phyloP scores from a whole-genome alignment of 2,797 vertebrate genomes.

The Serranus cabrilla region DNA sequence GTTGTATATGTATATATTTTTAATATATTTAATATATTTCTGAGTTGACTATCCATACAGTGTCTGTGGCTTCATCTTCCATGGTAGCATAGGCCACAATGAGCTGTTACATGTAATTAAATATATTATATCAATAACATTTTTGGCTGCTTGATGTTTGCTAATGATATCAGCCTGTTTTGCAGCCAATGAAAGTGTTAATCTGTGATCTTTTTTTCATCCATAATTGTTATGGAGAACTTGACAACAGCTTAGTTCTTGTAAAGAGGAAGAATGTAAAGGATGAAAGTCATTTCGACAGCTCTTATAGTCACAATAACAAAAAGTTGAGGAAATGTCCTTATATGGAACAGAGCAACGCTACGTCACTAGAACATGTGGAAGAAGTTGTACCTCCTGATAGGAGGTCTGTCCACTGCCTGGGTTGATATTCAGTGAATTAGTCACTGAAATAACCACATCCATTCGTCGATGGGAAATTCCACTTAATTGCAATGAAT shows the following conservation, averaged over 20 bases:
- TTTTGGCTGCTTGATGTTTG: too few relatives aligned
- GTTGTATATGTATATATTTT: too few relatives aligned
- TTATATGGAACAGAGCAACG: background rate
- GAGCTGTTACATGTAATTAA: too few relatives aligned
- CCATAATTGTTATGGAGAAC: too few relatives aligned
- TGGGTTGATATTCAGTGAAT: background rate
- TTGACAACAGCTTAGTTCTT: too few relatives aligned
- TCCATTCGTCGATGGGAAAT: slow-evolving; percentile 4
- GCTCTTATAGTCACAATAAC: background rate
- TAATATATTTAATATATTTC: too few relatives aligned
- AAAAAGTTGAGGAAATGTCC: background rate
- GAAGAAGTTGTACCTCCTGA: slow-evolving; percentile 10
- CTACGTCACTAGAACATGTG: background rate
- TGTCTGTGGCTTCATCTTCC: too few relatives aligned
- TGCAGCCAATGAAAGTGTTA: background rate
- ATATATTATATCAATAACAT: too few relatives aligned
- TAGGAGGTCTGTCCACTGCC: background rate
- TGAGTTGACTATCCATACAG: too few relatives aligned
- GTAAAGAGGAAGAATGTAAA: background rate
- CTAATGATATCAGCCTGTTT: background rate
- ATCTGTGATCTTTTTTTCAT: too few relatives aligned
- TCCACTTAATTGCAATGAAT: background rate
- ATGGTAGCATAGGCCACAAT: too few relatives aligned
- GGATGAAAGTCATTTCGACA: slow-evolving; percentile 18
- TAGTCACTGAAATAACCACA: slow-evolving; percentile 17